A percentile compares a stretch with the other conserved stretches of the same genome.
phyloP scores from a whole-genome alignment of 2,888 invertebrate species.

The Disparrhopalites patrizii region DNA sequence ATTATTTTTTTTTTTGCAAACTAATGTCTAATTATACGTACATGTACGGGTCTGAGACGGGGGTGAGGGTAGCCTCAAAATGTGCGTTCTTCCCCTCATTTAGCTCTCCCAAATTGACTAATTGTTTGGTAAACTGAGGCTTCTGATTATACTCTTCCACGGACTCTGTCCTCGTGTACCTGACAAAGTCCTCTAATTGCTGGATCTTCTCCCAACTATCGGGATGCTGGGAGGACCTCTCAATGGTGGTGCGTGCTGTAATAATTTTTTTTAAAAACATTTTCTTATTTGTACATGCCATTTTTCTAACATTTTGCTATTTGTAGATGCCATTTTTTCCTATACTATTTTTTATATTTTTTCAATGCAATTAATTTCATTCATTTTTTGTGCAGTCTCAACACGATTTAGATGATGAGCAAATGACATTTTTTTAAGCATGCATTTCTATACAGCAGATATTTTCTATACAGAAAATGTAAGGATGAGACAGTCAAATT shows the following conservation, averaged over 20 bases:
- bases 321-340: neutral
- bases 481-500: too few relatives aligned
- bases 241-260: conserved; percentile 51
- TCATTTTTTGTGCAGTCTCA: neutral
- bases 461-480: too few relatives aligned
- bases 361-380: neutral
- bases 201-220: conserved; percentile 85
- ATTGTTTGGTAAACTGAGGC: conserved; percentile 81
- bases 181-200: conserved; percentile 84
- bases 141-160: conserved; percentile 69
- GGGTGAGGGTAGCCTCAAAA: conserved; percentile 87
- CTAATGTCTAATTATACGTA: conserved; percentile 93
- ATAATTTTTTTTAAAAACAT: neutral
- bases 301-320: neutral
- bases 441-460: too few relatives aligned
- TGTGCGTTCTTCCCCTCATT: conserved; percentile 89
- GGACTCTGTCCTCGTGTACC: conserved; percentile 73
- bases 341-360: too few relatives aligned
- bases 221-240: conserved; percentile 84
- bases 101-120: conserved; percentile 78
- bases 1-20: conserved; percentile 50
- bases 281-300: neutral
- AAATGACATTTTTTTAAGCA: neutral
- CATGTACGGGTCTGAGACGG: conserved; percentile 89
- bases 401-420: neutral